These are phyloP conservation scores for Conus canariensis DNA, from an alignment of 2,888 invertebrate species.

Conservation along the genomic window DNA sequence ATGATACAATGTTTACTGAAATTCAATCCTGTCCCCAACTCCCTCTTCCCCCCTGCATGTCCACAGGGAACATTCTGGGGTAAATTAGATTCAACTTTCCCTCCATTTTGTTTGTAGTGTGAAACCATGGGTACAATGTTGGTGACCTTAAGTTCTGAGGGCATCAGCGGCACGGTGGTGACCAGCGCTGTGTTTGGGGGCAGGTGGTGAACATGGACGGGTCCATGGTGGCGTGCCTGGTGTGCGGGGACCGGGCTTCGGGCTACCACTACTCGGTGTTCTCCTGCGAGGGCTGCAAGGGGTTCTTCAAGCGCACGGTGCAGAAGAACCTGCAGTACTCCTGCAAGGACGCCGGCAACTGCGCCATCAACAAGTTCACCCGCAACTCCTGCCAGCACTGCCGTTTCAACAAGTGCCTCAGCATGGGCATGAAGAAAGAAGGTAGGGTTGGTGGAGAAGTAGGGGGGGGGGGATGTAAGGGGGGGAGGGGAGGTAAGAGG, in stretches of 20 bases:
- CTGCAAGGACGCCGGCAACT: conserved; percentile 72
- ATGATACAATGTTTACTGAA: too few relatives aligned
- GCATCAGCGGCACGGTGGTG: too few relatives aligned
- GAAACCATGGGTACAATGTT: too few relatives aligned
- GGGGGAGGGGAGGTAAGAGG: too few relatives aligned
- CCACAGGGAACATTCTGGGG: too few relatives aligned
- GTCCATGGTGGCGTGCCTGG: conserved; percentile 61
- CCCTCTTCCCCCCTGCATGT: too few relatives aligned
- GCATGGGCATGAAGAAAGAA: conserved; percentile 78
- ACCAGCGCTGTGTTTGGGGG: too few relatives aligned
- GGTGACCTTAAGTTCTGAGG: too few relatives aligned
- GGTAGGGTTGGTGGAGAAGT: conserved; percentile 57
- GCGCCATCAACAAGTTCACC: conserved; percentile 76
- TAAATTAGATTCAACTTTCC: too few relatives aligned
- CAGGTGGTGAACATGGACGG: conserved; percentile 28
- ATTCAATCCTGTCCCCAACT: too few relatives aligned
- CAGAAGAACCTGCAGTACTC: conserved; percentile 76
- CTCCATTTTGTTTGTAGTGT: too few relatives aligned
- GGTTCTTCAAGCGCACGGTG: conserved; percentile 78
- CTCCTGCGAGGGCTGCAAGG: conserved; percentile 79
- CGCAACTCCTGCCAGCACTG: conserved; percentile 78
- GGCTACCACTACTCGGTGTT: conserved; percentile 78
- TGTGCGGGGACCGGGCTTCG: conserved; percentile 76
- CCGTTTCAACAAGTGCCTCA: conserved; percentile 76
- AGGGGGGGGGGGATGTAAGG: background rate